Conservation (phyloP, 2,888 invertebrate species). For the Agrotis ipsilon region DNA sequence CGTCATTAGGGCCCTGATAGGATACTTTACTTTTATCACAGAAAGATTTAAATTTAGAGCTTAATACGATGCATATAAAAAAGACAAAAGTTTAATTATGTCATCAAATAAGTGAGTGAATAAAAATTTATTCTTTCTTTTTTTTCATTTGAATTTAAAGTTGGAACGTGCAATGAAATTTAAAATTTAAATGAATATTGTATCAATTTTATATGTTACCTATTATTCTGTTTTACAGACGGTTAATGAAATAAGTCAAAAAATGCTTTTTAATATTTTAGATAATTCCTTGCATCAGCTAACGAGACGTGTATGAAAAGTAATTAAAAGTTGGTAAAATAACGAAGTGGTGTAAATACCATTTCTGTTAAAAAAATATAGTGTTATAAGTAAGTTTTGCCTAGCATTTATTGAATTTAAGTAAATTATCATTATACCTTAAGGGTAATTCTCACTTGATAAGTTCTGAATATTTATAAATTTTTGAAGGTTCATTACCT, state of each 20-base stretch:
- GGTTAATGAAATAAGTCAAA: background rate
- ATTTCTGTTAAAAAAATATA: slow-evolving; percentile 3
- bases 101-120: slow-evolving; percentile 6
- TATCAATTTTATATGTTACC: background rate
- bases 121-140: background rate
- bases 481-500: slow-evolving; percentile 27
- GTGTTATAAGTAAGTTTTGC: background rate
- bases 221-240: slow-evolving; percentile 6
- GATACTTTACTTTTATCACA: slow-evolving; percentile 55
- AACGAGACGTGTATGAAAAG: too few species aligned
- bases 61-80: slow-evolving; percentile 26
- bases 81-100: slow-evolving; percentile 13
- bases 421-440: slow-evolving; percentile 17
- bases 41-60: slow-evolving; percentile 44
- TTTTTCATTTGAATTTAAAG: background rate
- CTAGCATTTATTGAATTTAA: background rate
- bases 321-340: background rate
- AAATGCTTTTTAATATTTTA: too few species aligned
- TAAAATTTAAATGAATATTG: background rate
- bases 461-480: slow-evolving; percentile 7
- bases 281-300: too few species aligned
- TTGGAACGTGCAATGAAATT: slow-evolving; percentile 1
- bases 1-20: slow-evolving; percentile 61
- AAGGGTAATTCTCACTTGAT: background rate
- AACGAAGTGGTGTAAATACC: accelerated